phyloP scores from a whole-genome alignment of 2,888 invertebrate genomes.

The Baccha elongata region DNA sequence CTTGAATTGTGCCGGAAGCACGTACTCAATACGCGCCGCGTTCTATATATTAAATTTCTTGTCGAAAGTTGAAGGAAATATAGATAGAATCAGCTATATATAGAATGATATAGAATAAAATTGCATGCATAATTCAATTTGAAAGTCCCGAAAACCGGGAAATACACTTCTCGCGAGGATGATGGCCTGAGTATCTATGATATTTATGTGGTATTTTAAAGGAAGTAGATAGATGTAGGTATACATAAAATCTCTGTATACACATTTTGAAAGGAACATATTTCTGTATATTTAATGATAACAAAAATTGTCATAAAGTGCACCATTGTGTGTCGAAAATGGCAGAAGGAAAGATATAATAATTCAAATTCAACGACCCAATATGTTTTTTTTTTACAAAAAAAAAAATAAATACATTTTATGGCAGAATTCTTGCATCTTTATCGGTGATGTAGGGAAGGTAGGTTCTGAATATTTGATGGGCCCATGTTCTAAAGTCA shows the following conservation, averaged over 20 bases:
- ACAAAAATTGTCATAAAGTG: conserved; percentile 43
- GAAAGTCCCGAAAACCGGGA: conserved; percentile 34
- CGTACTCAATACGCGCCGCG: conserved; percentile 55
- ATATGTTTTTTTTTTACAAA: not conserved
- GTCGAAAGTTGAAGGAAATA: conserved; percentile 35
- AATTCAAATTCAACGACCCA: conserved; percentile 8
- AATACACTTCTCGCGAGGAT: conserved; percentile 27
- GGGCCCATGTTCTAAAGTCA: conserved; percentile 7
- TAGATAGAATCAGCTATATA: not conserved
- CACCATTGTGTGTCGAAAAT: conserved; percentile 30
- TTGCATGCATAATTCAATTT: conserved; percentile 70
- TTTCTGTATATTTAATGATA: conserved; percentile 23
- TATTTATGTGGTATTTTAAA: not conserved
- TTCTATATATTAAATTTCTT: conserved; percentile 63
- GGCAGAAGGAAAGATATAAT: conserved; percentile 5
- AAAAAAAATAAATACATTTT: not conserved
- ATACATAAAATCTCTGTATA: conserved; percentile 26
- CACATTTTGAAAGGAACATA: conserved; percentile 14
- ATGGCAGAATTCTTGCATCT: not conserved
- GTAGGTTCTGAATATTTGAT: conserved; percentile 22
- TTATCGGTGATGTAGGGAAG: not conserved
- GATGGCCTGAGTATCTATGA: not conserved
- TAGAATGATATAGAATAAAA: conserved; percentile 18
- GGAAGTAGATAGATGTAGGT: not conserved
- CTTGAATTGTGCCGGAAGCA: conserved; percentile 45